Conservation (phyloP, 2,113 vertebrate species). For the Nerophis lumbriciformis region DNA sequence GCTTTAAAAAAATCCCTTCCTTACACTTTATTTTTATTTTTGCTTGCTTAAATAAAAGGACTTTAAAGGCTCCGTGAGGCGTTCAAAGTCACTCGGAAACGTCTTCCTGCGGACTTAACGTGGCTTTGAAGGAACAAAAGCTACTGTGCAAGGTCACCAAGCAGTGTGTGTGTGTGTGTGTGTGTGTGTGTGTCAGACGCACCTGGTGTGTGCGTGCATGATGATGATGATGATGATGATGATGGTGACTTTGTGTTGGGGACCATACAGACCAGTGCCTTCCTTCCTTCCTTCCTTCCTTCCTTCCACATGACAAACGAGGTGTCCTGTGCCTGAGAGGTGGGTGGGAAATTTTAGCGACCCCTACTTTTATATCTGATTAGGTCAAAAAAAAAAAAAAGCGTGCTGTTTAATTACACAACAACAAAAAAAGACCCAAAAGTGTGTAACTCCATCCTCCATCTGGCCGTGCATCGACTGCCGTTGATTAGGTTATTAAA, state of each 20-base stretch:
- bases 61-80: conserved; percentile 5
- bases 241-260: conserved; percentile 64
- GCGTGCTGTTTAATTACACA: conserved; percentile 83
- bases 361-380: conserved; percentile 74
- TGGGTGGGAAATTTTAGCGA: conserved; percentile 64
- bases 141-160: conserved; percentile 23
- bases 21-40: background rate
- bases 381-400: conserved; percentile 78
- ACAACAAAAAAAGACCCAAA: conserved; percentile 15
- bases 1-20: too few species aligned
- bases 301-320: conserved; percentile 75
- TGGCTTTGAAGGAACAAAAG: background rate
- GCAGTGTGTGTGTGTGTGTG: conserved; percentile 6
- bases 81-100: conserved; percentile 3
- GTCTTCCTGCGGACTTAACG: background rate
- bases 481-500: conserved; percentile 75
- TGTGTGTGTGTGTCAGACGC: background rate
- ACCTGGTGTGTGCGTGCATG: too few species aligned
- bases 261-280: too few species aligned
- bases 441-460: conserved; percentile 54
- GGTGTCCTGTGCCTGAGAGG: conserved; percentile 61
- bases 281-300: too few species aligned
- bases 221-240: conserved; percentile 54
- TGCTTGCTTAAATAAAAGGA: conserved; percentile 2
- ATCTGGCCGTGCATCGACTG: conserved; percentile 63